These are phyloP conservation scores for Pipa parva DNA, from an alignment of 2,113 vertebrate species.

Conservation along the genomic window DNA sequence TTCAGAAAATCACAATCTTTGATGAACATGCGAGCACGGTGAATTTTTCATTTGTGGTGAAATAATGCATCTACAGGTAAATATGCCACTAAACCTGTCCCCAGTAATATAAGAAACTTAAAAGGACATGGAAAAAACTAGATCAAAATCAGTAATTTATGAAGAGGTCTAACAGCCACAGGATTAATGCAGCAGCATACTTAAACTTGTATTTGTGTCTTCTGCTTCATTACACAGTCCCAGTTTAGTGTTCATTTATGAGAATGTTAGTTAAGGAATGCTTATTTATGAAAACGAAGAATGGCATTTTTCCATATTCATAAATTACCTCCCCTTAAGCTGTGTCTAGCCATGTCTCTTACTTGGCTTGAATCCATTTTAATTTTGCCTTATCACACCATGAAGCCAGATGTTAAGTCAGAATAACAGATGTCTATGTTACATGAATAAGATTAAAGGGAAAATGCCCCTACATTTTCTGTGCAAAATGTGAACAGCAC, in stretches of 20 bases:
- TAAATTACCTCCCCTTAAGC: conserved; percentile 11
- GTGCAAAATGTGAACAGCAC: not conserved
- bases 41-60: too few relatives aligned
- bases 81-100: too few relatives aligned
- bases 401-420: conserved; percentile 22
- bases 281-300: conserved; percentile 12
- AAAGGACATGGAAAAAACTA: too few relatives aligned
- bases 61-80: too few relatives aligned
- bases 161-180: too few relatives aligned
- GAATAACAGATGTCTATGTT: conserved; percentile 18
- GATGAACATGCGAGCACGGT: too few relatives aligned
- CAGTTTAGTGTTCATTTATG: conserved; percentile 30
- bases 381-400: conserved; percentile 13
- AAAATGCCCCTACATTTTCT: conserved; percentile 3
- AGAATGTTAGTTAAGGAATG: conserved; percentile 6
- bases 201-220: too few relatives aligned
- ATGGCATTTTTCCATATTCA: conserved; percentile 23
- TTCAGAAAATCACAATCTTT: too few relatives aligned
- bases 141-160: too few relatives aligned
- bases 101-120: too few relatives aligned
- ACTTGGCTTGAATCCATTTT: conserved; percentile 22
- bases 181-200: too few relatives aligned
- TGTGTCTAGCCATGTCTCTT: conserved; percentile 16
- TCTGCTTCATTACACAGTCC: conserved; percentile 14
- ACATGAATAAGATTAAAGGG: conserved; percentile 11